These are phyloP conservation scores for Papilio dardanus DNA, from an alignment of 1,140 invertebrate species.

Conservation along the genomic window DNA sequence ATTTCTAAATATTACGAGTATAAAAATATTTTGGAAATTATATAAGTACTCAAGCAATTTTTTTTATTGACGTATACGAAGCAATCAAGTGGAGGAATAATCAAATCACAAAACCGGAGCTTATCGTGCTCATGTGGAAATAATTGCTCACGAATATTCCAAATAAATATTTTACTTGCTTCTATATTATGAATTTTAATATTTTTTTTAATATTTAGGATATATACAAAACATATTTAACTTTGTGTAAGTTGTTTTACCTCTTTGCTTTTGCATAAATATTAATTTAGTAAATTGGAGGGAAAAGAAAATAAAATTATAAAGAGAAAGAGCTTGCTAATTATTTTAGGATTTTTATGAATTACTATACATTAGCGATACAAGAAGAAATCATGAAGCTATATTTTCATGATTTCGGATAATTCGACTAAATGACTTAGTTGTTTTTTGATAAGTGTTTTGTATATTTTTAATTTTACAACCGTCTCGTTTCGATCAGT, in stretches of 20 bases:
- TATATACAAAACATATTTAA: no score
- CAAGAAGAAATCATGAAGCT: no score
- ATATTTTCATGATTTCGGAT: no score
- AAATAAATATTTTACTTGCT: neutral
- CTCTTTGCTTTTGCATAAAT: neutral
- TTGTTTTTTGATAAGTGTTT: no score
- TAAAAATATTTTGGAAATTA: neutral
- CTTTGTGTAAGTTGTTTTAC: no score
- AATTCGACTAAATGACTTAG: no score
- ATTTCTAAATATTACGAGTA: neutral
- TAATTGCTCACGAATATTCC: neutral
- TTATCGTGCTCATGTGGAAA: neutral
- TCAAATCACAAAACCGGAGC: neutral
- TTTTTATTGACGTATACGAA: neutral
- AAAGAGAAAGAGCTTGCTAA: neutral
- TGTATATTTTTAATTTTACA: neutral
- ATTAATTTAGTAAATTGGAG: neutral
- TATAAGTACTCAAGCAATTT: neutral
- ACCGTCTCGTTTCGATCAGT: neutral
- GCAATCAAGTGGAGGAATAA: neutral
- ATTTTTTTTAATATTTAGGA: neutral
- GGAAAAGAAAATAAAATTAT: neutral
- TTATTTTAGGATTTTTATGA: no score
- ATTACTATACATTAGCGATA: no score
- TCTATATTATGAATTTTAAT: neutral